Conservation (phyloP, 2,113 vertebrate species). For the Oryzias melastigma region DNA sequence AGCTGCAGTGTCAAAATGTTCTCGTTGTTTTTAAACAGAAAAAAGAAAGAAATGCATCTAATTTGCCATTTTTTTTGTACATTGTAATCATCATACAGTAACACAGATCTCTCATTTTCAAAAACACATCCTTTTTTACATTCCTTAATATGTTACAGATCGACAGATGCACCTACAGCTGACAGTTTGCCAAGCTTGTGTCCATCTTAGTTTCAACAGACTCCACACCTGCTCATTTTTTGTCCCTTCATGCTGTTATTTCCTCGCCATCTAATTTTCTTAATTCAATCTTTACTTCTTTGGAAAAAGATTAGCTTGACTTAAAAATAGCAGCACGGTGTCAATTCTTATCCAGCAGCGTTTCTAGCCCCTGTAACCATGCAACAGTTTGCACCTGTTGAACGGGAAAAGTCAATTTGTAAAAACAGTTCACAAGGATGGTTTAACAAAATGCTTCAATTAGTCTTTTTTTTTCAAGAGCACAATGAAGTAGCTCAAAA, state of each 20-base stretch:
- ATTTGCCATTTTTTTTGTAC: too few relatives aligned
- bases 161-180: slow-evolving; percentile 21
- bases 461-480: neutral
- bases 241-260: neutral
- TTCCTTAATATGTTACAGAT: neutral
- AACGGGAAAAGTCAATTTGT: slow-evolving; percentile 24
- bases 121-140: neutral
- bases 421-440: neutral
- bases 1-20: too few relatives aligned
- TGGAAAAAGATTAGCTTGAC: slow-evolving; percentile 24
- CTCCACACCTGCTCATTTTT: slow-evolving; percentile 1
- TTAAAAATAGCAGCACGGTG: slow-evolving; percentile 35
- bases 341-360: slow-evolving; percentile 36
- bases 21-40: too few relatives aligned
- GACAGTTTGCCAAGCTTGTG: slow-evolving; percentile 32
- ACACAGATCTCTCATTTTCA: neutral
- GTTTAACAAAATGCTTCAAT: slow-evolving; percentile 28
- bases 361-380: slow-evolving; percentile 51
- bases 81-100: too few relatives aligned
- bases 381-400: slow-evolving; percentile 71
- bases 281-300: slow-evolving; percentile 35
- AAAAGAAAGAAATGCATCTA: too few relatives aligned
- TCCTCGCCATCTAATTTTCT: slow-evolving; percentile 2
- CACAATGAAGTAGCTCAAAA: slow-evolving; percentile 35
- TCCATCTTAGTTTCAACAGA: slow-evolving; percentile 20